These are phyloP conservation scores for Drosophila malerkotliana DNA, from an alignment of 1,140 invertebrate genomes.

Conservation along the genomic window DNA sequence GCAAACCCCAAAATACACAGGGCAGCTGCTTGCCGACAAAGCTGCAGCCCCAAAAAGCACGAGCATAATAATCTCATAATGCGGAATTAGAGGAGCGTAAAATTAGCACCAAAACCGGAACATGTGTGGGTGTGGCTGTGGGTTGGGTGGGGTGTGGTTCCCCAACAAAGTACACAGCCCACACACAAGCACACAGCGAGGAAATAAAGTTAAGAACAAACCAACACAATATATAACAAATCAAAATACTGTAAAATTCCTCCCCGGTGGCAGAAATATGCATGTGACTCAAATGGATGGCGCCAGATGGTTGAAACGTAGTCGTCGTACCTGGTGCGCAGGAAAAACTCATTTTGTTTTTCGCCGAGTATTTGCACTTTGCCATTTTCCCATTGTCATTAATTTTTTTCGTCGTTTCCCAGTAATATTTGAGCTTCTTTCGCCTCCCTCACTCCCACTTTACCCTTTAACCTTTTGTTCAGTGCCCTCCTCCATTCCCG, in stretches of 20 bases:
- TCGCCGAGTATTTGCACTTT: conserved; percentile 7
- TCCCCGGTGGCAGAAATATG: conserved; percentile 43
- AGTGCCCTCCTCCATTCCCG: background rate
- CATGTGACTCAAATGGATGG: conserved; percentile 42
- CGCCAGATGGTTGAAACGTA: conserved; percentile 27
- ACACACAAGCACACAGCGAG: conserved; percentile 7
- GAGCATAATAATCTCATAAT: conserved; percentile 59
- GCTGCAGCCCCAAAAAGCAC: conserved; percentile 16
- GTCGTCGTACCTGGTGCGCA: background rate
- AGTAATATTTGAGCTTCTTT: conserved; percentile 20
- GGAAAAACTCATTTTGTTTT: background rate
- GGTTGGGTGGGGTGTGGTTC: conserved; percentile 3
- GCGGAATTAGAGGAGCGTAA: conserved; percentile 72
- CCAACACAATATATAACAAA: conserved; percentile 33
- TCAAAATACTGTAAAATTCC: conserved; percentile 45
- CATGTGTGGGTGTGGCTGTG: background rate
- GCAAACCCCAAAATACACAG: conserved; percentile 16
- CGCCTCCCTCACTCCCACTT: background rate
- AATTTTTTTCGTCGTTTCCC: conserved; percentile 13
- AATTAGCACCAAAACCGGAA: conserved; percentile 56
- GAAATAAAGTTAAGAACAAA: conserved; percentile 52
- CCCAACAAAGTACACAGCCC: conserved; percentile 31
- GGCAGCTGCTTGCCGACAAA: conserved; percentile 10
- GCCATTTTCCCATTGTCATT: conserved; percentile 12
- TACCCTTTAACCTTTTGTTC: conserved; percentile 1